These are phyloP conservation scores for Siphonodentalium dalli DNA, from an alignment of 2,888 invertebrate genomes.

Conservation along the genomic window DNA sequence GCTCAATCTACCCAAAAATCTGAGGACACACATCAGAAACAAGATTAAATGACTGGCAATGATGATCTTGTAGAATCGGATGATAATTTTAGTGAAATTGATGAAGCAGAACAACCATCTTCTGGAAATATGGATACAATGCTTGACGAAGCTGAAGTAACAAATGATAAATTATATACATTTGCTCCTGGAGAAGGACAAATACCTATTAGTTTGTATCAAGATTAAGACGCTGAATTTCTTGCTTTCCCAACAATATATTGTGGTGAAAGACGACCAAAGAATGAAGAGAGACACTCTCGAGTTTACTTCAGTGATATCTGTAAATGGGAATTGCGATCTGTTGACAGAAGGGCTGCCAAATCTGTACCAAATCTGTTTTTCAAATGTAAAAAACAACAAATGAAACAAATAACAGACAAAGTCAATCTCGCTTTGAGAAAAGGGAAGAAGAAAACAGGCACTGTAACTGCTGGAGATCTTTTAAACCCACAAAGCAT, in stretches of 20 bases:
- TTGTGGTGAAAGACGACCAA: conserved; percentile 27
- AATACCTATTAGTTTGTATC: conserved; percentile 29
- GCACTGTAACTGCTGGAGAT: conserved; percentile 19
- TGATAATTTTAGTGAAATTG: too few species aligned
- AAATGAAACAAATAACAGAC: conserved; percentile 24
- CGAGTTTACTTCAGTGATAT: conserved; percentile 27
- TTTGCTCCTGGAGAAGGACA: conserved; percentile 30
- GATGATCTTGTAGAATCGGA: too few species aligned
- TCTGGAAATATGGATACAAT: too few species aligned
- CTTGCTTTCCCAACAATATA: conserved; percentile 28
- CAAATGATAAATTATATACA: too few species aligned
- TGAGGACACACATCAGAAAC: too few species aligned
- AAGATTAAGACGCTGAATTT: conserved; percentile 25
- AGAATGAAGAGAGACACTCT: conserved; percentile 13
- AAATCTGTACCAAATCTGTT: conserved; percentile 29
- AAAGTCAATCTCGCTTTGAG: conserved; percentile 27
- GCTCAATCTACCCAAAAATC: too few species aligned
- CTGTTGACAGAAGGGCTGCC: conserved; percentile 14
- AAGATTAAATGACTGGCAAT: too few species aligned
- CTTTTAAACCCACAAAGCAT: conserved; percentile 3
- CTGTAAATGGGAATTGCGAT: conserved; percentile 24
- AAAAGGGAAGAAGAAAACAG: conserved; percentile 14
- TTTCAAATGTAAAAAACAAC: conserved; percentile 23
- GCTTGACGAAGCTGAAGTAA: too few species aligned
- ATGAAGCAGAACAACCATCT: too few species aligned